A percentile compares a stretch with the other conserved stretches of the same genome.
Conservation (phyloP, 2,113 vertebrate genomes). For the Chlamydotis undulata region DNA sequence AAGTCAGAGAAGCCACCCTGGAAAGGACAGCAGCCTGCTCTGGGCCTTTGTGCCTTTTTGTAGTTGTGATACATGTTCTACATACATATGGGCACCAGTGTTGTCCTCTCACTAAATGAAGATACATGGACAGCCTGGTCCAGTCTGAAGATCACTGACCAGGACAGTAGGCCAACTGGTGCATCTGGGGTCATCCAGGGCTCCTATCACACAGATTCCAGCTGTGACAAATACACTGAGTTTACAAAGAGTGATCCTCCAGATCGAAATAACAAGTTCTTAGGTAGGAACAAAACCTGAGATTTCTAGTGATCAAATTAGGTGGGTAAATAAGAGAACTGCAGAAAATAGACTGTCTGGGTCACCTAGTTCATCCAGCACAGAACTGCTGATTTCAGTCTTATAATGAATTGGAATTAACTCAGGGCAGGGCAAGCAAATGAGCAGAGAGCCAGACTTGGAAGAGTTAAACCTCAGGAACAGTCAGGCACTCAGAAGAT, state of each 20-base stretch:
- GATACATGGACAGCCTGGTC: background rate
- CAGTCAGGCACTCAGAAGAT: slow-evolving; percentile 2
- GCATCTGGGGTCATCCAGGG: background rate
- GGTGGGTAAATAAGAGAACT: background rate
- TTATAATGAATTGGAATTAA: background rate
- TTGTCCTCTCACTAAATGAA: background rate
- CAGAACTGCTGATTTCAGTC: background rate
- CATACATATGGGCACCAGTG: background rate
- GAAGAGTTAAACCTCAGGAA: slow-evolving; percentile 44
- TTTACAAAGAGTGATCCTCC: background rate
- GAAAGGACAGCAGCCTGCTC: background rate
- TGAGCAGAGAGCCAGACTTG: background rate
- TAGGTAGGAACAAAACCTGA: background rate
- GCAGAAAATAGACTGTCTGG: background rate
- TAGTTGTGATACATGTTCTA: background rate
- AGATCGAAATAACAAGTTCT: background rate
- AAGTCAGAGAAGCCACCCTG: background rate
- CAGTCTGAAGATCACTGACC: background rate
- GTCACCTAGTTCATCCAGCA: background rate
- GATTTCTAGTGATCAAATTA: background rate
- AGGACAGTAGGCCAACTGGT: background rate
- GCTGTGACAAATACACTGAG: background rate
- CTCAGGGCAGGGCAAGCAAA: background rate
- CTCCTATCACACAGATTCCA: background rate
- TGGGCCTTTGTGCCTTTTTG: background rate